These are phyloP conservation scores for Phymorhynchus buccinoides DNA, from an alignment of 1,140 invertebrate genomes.

Conservation along the genomic window DNA sequence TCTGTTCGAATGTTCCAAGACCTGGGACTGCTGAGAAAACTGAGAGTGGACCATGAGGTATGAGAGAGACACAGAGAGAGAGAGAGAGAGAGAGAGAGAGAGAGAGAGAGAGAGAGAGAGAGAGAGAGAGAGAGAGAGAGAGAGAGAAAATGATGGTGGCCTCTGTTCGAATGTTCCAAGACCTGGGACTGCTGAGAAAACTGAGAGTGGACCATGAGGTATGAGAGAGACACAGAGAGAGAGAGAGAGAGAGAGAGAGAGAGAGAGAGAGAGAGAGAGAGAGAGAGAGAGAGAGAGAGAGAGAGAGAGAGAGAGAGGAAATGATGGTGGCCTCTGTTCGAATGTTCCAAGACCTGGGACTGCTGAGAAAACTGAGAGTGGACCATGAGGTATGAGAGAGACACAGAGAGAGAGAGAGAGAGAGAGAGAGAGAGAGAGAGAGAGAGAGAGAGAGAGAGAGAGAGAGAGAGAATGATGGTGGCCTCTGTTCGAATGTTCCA, in stretches of 20 bases:
- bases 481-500: slow-evolving; percentile 94
- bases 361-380: slow-evolving; percentile 93
- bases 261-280: too few species aligned
- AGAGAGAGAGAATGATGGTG: slow-evolving; percentile 91
- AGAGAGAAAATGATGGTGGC: slow-evolving; percentile 72
- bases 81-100: too few species aligned
- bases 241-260: too few species aligned
- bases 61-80: too few species aligned
- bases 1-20: slow-evolving; percentile 94
- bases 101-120: neutral
- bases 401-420: too few species aligned
- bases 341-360: slow-evolving; percentile 93
- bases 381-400: slow-evolving; percentile 93
- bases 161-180: slow-evolving; percentile 92
- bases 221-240: too few species aligned
- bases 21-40: slow-evolving; percentile 90
- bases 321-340: slow-evolving; percentile 81
- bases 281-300: neutral
- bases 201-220: slow-evolving; percentile 96
- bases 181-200: slow-evolving; percentile 90
- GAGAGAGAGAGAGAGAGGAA: neutral
- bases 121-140: too few species aligned
- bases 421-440: too few species aligned
- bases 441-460: slow-evolving; percentile 46
- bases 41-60: slow-evolving; percentile 94